Base-by-base conservation (phyloP, 1,140 invertebrate species). In the Wasmannia auropunctata region DNA sequence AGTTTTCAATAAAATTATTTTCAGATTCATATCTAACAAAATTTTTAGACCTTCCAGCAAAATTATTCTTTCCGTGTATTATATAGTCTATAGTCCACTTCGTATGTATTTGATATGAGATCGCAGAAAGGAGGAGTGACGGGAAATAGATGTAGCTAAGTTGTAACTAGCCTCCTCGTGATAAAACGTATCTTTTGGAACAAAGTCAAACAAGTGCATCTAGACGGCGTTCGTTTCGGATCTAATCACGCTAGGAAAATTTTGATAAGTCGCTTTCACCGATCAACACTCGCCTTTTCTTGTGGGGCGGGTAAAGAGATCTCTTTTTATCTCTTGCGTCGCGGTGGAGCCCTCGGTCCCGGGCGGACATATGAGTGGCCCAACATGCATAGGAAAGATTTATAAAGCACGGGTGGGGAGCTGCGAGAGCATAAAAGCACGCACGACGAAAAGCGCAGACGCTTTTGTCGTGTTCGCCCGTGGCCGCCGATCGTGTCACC, bases 381-480 rank as follows among this genome's bases (percentile, higher is more conserved):
- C 75, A 69, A 63, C 70, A 69, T 81, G 87, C 83, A 77, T 70
- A 54, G 60, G 83, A 72, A 65, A 84, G 67, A 75, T 63, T 37
- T 46, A 31, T 54, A 46, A n/a, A 6, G 40, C 11, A 11, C 22
- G 46, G 19, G 85, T 31, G 76, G 93, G 92, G 91, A 46, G 87
- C 88, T 87, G 89, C 93, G 93, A 95, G 93, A 95, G 93, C 94
- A 95, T 95, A 95, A 95, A 95, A 95, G 94, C 93, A 87, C 89
- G 93, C 58, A 88, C 92, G 92, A 93, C 93, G 93, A 94, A 94
- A 95, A 94, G 91, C 92, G 90, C 85, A 56, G 88, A 90, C 92
- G 93, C 94, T 95, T 86, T 90, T 90, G 93, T 94, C 91, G 93
- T 94, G 92, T 94, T 92, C 93, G 91, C 90, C 90, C 91, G 92